Evolutionary conservation across 2,113 vertebrate genomes (phyloP).

Genomic region (Turdus rufiventris): DNA sequence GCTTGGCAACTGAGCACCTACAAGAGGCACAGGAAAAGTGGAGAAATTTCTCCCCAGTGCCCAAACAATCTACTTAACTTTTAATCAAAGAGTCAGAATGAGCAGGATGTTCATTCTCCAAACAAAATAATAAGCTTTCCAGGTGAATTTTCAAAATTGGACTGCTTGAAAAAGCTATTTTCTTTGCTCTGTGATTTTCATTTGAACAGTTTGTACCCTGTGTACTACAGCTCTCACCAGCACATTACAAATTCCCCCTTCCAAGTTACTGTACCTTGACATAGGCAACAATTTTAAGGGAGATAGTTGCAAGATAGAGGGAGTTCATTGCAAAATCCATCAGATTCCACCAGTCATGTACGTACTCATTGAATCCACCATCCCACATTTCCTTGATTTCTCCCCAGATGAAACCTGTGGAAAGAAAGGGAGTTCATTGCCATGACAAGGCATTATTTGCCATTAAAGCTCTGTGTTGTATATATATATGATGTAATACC

Average conservation of each 20-base stretch:
- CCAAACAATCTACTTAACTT: neutral
- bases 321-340: conserved; percentile 99
- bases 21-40: neutral
- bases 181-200: neutral
- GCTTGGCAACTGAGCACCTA: neutral
- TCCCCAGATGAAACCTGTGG: conserved; percentile 93
- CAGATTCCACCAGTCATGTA: conserved; percentile 97
- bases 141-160: neutral
- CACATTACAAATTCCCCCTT: neutral
- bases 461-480: neutral
- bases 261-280: conserved; percentile 82
- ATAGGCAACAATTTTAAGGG: conserved; percentile 94
- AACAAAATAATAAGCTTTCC: neutral
- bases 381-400: conserved; percentile 99
- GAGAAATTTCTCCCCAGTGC: neutral
- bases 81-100: neutral
- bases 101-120: neutral
- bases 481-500: neutral
- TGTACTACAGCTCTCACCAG: neutral
- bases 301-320: conserved; percentile 94
- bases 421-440: conserved; percentile 6
- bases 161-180: neutral
- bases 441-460: neutral
- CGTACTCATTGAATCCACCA: conserved; percentile 92
- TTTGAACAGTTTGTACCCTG: neutral